Evolutionary conservation across 2,113 vertebrate species (phyloP), one percentile per base, ranked within the genome.

Genomic region (Campylomormyrus numenius): DNA sequence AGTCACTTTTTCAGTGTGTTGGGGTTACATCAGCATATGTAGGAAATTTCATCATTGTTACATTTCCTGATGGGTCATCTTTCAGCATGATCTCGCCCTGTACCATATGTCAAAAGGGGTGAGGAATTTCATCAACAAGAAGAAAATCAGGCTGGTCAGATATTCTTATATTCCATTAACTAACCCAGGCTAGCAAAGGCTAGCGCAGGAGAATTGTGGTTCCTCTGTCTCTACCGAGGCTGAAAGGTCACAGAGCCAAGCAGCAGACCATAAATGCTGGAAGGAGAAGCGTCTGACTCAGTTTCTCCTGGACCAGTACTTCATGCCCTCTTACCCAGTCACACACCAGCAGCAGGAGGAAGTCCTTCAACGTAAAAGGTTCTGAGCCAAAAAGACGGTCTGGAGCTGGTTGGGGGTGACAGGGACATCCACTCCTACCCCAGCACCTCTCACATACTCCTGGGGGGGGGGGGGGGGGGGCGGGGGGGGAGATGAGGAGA

Each of bases 281-380:
- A 21, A 49, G 66, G 48, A 77, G 66, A 56, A 89, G 42, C 13
- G 49, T 49, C 88, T 89, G 88, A 89, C 48, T 83, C 88, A 89
- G 66, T 42, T 83, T 53, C 48, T 83, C 88, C 88, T 89, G 70
- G 70, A 89, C n/a, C 88, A 9, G n/a, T 70, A 13, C 46, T 56
- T 46, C n/a, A 31, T 24, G 88, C 11, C 45, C n/a, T 48, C 5
- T 10, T n/a, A 2, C 19, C 42, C 31, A 39, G 74, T 39, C 35
- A 77, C 31, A 77, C 35, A 85, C 10, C 31, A 39, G 3, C 35
- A 77, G 58, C 56, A 66, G 56, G 21, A 45, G 39, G 62, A 49
- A n/a, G 42, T 42, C 83, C 9, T 49, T 85, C 15, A 24, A 49
- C 3, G 1, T 3, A 49, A 89, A 17, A 50, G 74, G 74, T 42